Conservation (phyloP, 2,797 vertebrate genomes). For the Takifugu ocellatus region DNA sequence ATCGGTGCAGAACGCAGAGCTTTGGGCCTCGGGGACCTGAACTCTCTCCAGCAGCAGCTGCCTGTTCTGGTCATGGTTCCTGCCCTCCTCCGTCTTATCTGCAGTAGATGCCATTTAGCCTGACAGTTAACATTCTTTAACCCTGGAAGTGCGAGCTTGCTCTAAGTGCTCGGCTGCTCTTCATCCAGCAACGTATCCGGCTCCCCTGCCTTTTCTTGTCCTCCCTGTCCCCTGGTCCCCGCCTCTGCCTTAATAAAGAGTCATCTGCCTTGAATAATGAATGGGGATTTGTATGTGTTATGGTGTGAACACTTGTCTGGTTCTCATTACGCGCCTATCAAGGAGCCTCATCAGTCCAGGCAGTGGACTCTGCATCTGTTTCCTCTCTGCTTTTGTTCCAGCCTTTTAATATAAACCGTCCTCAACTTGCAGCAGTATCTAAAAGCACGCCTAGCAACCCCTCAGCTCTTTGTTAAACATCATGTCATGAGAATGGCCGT, state of each 20-base stretch:
- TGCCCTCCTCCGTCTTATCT: conserved; percentile 32
- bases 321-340: conserved; percentile 76
- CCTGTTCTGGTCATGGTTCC: conserved; percentile 29
- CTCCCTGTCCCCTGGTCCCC: conserved; percentile 39
- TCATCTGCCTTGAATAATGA: conserved; percentile 78
- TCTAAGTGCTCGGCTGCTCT: conserved; percentile 23
- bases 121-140: conserved; percentile 34
- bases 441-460: conserved; percentile 62
- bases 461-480: conserved; percentile 31
- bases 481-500: conserved; percentile 9
- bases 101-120: conserved; percentile 30
- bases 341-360: conserved; percentile 65
- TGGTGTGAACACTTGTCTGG: conserved; percentile 72
- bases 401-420: conserved; percentile 61
- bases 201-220: conserved; percentile 36
- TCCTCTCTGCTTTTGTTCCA: conserved; percentile 64
- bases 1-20: conserved; percentile 52
- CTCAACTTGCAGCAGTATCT: conserved; percentile 49
- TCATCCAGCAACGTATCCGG: conserved; percentile 34
- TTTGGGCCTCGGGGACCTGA: conserved; percentile 41
- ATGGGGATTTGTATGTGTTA: conserved; percentile 72
- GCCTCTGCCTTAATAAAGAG: conserved; percentile 69
- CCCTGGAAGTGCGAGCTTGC: conserved; percentile 16
- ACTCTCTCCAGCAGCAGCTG: conserved; percentile 46
- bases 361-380: conserved; percentile 64